Conservation (phyloP, 1,140 invertebrate species). For the Drosophila tani region DNA sequence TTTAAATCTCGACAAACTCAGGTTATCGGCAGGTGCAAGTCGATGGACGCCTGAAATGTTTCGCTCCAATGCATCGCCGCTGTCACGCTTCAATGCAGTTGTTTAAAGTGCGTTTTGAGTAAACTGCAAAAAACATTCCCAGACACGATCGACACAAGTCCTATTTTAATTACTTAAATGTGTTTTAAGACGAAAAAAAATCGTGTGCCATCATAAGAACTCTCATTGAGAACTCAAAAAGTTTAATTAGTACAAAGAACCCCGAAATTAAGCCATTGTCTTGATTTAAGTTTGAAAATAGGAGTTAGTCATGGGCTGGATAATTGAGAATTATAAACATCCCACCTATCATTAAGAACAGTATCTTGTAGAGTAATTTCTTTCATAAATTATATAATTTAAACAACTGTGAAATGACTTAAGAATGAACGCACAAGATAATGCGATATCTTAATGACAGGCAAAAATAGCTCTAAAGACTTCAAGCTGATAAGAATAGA, state of each 20-base stretch:
- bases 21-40: constrained; percentile 59
- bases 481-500: background rate
- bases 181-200: background rate
- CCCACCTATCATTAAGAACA: background rate
- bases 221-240: background rate
- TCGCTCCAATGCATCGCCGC: constrained; percentile 33
- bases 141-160: background rate
- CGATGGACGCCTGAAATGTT: constrained; percentile 22
- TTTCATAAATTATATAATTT: constrained; percentile 4
- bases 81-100: constrained; percentile 48
- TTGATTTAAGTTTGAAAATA: background rate
- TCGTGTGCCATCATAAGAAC: background rate
- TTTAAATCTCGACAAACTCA: constrained; percentile 44
- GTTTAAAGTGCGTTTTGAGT: constrained; percentile 31
- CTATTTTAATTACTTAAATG: background rate
- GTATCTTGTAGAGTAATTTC: background rate
- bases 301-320: too few species aligned
- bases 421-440: constrained; percentile 8
- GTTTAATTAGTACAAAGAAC: background rate
- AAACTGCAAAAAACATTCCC: constrained; percentile 18
- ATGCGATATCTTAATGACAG: constrained; percentile 1
- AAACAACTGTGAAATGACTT: constrained; percentile 15
- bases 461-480: constrained; percentile 11
- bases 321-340: background rate
- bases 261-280: background rate